Evolutionary conservation across 2,113 vertebrate species (phyloP).

Genomic region (Shinisaurus crocodilurus): DNA sequence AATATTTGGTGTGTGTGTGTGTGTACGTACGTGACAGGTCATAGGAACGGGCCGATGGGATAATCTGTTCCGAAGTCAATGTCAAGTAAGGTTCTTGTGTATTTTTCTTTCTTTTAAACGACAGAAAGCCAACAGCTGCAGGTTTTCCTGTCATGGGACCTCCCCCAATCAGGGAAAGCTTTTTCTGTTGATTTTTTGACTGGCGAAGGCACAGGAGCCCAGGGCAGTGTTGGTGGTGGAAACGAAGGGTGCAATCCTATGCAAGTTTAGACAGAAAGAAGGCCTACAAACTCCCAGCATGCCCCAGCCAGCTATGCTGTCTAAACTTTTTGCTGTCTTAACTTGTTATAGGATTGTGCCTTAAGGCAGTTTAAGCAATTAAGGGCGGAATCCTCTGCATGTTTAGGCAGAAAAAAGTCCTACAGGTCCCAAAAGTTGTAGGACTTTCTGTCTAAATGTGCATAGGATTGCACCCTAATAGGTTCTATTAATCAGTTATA

Average conservation of each 20-base stretch:
- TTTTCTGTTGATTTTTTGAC: background rate
- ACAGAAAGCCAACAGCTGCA: background rate
- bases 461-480: no score
- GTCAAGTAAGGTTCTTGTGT: background rate
- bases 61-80: background rate
- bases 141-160: background rate
- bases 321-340: no score
- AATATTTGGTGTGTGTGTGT: background rate
- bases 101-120: background rate
- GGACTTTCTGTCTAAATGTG: no score
- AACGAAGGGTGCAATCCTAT: background rate
- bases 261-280: no score
- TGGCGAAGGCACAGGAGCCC: background rate
- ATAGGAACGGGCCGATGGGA: background rate
- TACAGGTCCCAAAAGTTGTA: no score
- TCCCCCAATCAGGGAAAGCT: background rate
- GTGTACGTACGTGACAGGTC: background rate
- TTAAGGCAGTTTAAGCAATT: no score
- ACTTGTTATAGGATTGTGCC: no score
- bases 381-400: no score
- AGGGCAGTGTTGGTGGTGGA: no score
- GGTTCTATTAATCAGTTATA: background rate
- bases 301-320: no score
- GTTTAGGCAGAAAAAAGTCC: no score
- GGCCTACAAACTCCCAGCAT: no score